Conservation (phyloP, 2,113 vertebrate species). For the Pimephales promelas region DNA sequence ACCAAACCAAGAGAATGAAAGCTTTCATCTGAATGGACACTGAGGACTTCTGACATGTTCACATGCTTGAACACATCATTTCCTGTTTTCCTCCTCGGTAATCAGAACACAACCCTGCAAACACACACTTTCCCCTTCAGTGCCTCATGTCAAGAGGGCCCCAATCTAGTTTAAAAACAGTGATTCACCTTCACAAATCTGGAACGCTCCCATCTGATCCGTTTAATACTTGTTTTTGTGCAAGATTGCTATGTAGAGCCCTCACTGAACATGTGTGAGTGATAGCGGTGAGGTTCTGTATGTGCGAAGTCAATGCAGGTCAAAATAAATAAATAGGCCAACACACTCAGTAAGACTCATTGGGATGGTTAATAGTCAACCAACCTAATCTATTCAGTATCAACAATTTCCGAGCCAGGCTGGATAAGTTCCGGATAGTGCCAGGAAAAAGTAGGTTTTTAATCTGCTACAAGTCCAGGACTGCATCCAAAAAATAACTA, state of each 20-base stretch:
- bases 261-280: not conserved
- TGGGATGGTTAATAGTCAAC: not conserved
- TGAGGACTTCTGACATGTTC: conserved; percentile 6
- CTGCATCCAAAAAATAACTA: not conserved
- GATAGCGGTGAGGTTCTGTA: not conserved
- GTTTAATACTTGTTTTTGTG: conserved; percentile 20
- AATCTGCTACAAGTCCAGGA: not conserved
- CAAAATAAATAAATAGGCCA: not conserved
- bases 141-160: conserved; percentile 19
- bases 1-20: conserved; percentile 23
- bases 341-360: not conserved
- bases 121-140: conserved; percentile 8
- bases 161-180: conserved; percentile 15
- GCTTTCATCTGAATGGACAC: conserved; percentile 6
- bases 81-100: conserved; percentile 35
- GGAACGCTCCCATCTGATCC: not conserved
- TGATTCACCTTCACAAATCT: conserved; percentile 1
- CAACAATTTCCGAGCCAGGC: not conserved
- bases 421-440: not conserved
- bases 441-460: not conserved
- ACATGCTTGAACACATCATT: conserved; percentile 30
- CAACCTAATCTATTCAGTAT: not conserved
- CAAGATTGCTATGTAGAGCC: not conserved
- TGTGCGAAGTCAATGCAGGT: not conserved
- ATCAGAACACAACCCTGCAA: conserved; percentile 24